A percentile compares a stretch with the other conserved stretches of the same genome.
Conservation (phyloP, 2,888 invertebrate species). For the Mesochorus sp. region DNA sequence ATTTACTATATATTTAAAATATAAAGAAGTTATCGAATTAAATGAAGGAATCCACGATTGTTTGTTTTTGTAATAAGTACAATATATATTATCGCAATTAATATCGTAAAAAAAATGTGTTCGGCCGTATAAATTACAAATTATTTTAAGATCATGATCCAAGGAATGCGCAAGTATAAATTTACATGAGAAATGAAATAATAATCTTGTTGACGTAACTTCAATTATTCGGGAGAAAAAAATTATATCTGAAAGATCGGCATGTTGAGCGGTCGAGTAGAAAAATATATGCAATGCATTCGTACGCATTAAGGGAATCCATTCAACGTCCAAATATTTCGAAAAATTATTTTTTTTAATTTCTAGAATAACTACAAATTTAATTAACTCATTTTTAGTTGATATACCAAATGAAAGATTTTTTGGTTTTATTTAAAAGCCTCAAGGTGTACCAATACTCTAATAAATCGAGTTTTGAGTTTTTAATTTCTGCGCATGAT, state of each 20-base stretch:
- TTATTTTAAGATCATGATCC: slow-evolving; percentile 6
- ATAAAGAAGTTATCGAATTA: too few species aligned
- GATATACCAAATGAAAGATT: too few species aligned
- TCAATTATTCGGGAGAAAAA: neutral
- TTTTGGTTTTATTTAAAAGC: too few species aligned
- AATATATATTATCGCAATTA: slow-evolving; percentile 13
- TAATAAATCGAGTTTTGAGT: too few species aligned
- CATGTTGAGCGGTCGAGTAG: slow-evolving; percentile 29
- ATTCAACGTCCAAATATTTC: too few species aligned
- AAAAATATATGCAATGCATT: slow-evolving; percentile 47
- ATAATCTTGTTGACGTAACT: neutral
- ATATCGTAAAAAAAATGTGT: slow-evolving; percentile 20
- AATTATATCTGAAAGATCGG: neutral
- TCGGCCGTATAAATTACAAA: slow-evolving; percentile 5
- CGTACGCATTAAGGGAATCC: too few species aligned
- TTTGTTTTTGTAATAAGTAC: neutral
- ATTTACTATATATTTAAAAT: neutral
- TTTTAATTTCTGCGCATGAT: too few species aligned
- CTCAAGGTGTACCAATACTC: too few species aligned
- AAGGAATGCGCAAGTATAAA: slow-evolving; percentile 40
- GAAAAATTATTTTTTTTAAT: too few species aligned
- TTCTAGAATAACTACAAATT: too few species aligned
- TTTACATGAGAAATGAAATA: neutral
- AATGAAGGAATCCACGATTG: neutral
- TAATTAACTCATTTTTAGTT: too few species aligned